Evolutionary conservation across 2,797 vertebrate genomes (phyloP).

Genomic region (Karalla daura): DNA sequence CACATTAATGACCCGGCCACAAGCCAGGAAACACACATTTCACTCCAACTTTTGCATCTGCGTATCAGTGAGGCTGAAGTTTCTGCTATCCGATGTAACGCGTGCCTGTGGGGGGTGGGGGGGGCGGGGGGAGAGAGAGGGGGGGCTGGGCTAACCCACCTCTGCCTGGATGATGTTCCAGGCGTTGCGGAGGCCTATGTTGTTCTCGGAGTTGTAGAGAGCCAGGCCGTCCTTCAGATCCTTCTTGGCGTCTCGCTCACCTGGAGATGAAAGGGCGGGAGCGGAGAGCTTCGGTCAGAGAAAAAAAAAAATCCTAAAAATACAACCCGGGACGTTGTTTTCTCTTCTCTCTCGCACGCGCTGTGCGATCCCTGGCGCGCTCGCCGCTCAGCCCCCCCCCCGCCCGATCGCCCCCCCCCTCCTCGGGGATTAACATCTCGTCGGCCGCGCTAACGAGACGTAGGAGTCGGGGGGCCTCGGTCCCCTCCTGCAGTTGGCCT

Average conservation of each 20-base stretch:
- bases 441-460: constrained; percentile 77
- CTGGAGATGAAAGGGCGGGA: constrained; percentile 72
- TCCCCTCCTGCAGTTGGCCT: constrained; percentile 59
- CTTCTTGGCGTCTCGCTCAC: constrained; percentile 93
- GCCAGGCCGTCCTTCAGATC: constrained; percentile 95
- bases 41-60: constrained; percentile 21
- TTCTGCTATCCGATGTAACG: not conserved
- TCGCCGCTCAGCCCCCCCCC: constrained; percentile 66
- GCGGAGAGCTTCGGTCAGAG: constrained; percentile 17
- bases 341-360: no score
- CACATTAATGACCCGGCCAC: constrained; percentile 28
- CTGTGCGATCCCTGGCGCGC: no score
- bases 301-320: no score
- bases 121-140: no score
- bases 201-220: constrained; percentile 96
- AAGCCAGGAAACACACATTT: constrained; percentile 44
- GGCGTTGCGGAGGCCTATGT: constrained; percentile 95
- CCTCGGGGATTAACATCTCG: constrained; percentile 77
- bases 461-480: constrained; percentile 65
- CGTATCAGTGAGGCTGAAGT: constrained; percentile 4
- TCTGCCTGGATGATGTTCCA: constrained; percentile 99
- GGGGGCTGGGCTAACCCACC: constrained; percentile 81
- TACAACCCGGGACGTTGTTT: no score
- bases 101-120: no score
- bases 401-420: constrained; percentile 62